Evolutionary conservation across 2,888 invertebrate genomes (phyloP).

Genomic region (Melieria crassipennis): DNA sequence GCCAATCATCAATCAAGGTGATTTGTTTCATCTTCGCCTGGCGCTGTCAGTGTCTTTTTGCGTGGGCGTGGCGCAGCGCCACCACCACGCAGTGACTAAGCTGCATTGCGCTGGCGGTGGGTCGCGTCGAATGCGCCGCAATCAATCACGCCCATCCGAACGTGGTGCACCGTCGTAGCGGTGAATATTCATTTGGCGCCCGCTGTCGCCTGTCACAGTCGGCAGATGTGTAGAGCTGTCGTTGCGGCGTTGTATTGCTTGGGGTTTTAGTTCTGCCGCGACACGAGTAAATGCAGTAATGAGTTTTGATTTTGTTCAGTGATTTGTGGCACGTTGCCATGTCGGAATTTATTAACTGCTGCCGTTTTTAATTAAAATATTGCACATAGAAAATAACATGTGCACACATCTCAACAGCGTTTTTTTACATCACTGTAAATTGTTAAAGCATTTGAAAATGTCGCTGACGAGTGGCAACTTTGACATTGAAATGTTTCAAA

Average conservation of each 20-base stretch:
- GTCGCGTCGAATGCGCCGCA: neutral
- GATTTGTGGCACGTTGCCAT: neutral
- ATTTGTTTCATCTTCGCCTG: conserved; percentile 55
- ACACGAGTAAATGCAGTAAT: neutral
- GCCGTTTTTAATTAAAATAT: too few species aligned
- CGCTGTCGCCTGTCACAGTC: neutral
- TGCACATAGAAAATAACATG: too few species aligned
- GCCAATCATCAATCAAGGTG: conserved; percentile 64
- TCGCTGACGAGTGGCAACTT: too few species aligned
- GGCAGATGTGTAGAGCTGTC: neutral
- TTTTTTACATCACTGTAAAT: too few species aligned
- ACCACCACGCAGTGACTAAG: neutral
- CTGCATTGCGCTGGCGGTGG: neutral
- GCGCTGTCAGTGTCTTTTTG: neutral
- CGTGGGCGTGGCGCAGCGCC: neutral
- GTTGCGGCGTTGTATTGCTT: neutral
- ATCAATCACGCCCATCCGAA: neutral
- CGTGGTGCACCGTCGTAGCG: neutral
- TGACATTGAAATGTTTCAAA: too few species aligned
- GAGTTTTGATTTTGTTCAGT: neutral
- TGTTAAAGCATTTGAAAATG: too few species aligned
- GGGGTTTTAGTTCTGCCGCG: neutral
- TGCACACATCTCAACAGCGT: too few species aligned
- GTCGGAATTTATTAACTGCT: neutral
- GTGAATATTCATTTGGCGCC: conserved; percentile 16